Percentiles rank a stretch among this genome's conserved stretches.
Evolutionary conservation across 2,113 vertebrate species (phyloP).

Genomic region (Arenaria interpres): DNA sequence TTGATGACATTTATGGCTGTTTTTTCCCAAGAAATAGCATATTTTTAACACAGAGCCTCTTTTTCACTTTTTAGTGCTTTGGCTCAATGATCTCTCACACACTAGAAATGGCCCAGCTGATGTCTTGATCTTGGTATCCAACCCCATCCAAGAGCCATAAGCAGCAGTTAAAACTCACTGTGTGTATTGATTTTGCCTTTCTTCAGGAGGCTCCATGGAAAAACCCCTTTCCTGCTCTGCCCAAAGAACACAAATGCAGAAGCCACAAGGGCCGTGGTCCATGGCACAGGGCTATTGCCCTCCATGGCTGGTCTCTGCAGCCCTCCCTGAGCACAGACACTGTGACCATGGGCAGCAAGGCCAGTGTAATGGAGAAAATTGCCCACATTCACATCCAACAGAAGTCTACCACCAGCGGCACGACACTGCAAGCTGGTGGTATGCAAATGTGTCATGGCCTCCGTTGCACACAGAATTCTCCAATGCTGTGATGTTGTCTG

Average conservation of each 20-base stretch:
- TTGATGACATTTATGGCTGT: constrained; percentile 45
- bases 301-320: background rate
- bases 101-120: background rate
- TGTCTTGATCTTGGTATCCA: background rate
- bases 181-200: background rate
- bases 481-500: rapidly evolving
- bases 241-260: background rate
- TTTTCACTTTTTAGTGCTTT: constrained; percentile 21
- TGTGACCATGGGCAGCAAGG: rapidly evolving
- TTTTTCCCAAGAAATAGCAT: background rate
- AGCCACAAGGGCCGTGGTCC: rapidly evolving
- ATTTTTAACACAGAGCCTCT: background rate
- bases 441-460: background rate
- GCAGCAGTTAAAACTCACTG: background rate
- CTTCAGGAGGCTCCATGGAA: background rate
- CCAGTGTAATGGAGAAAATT: background rate
- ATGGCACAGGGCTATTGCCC: rapidly evolving
- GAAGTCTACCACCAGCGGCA: background rate
- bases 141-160: background rate
- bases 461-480: background rate
- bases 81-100: background rate
- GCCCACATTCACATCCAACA: background rate
- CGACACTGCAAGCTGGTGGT: too few species aligned
- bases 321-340: background rate
- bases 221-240: background rate